Evolutionary conservation across 2,113 vertebrate species (phyloP), one percentile per base, ranked within the genome.

Genomic region (Muscicapa adusta): DNA sequence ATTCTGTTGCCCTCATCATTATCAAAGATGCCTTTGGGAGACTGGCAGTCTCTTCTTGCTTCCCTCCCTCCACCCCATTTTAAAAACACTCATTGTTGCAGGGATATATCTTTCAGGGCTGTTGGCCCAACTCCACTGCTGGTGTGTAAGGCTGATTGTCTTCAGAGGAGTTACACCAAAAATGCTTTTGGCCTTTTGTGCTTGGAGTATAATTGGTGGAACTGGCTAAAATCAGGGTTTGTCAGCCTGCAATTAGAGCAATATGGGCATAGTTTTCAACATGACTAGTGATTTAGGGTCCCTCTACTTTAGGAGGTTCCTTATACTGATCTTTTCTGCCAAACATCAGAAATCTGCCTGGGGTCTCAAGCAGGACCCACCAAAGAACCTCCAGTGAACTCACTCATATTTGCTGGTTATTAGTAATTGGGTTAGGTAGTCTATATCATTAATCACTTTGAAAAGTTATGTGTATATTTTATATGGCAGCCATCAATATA

Each of bases 181-280:
- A 90, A 88, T 34, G 85, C 36, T 63, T 83, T 95, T 94, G 93
- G 75, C 88, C 78, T 95, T 94, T 93, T 96, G 94, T 89, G 53
- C 85, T 73, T 71, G 48, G 36, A 91, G 48, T 29, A 94, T 93
- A 97, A 96, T 94, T 94, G 95, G 93, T 91, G 93, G 94, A 96
- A 97, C 89, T 94, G 85, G 78, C 71, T 54, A 74, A 89, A 90
- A 6, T 43, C 81, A 1, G 0, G 45, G 42, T 63, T 70, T 93
- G 62, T 60, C 66, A 85, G 50, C 13, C 40, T 71, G 67, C 73
- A 75, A 43, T 88, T 85, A 89, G 61, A 88, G 73, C 53, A 62
- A 31, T 47, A 23, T 71, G 76, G 91, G 51, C n/a, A 18, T 7
- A 45, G n/a, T 51, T 85, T 88, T 76, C 63, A 71, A 71, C 0